A percentile compares a stretch with the other conserved stretches of the same genome.
Conservation (phyloP, 2,888 invertebrate species). For the Cryptocheilus praepositus region DNA sequence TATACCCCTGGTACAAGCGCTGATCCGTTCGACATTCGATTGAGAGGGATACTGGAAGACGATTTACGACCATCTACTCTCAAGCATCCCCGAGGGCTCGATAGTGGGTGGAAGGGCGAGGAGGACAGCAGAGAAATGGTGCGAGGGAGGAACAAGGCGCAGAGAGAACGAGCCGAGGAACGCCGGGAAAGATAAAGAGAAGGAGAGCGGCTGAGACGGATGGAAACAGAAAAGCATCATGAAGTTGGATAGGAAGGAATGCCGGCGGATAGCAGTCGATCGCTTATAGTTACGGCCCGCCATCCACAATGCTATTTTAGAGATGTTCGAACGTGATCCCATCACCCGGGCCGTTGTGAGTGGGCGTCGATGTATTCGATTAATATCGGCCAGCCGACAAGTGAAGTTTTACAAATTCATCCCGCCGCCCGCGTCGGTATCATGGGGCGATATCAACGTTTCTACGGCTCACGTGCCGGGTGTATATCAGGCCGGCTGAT, state of each 20-base stretch:
- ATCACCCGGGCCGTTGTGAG: neutral
- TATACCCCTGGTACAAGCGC: slow-evolving; percentile 45
- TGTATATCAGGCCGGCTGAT: no score
- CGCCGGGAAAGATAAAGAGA: slow-evolving; percentile 14
- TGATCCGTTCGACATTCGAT: slow-evolving; percentile 50
- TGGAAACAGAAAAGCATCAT: neutral
- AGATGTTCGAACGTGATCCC: slow-evolving; percentile 14
- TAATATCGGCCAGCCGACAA: slow-evolving; percentile 1
- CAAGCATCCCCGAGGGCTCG: slow-evolving; percentile 18
- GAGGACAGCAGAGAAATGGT: neutral
- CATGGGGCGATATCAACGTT: no score
- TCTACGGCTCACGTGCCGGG: no score
- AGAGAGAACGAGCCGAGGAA: slow-evolving; percentile 2
- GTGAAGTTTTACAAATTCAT: slow-evolving; percentile 1
- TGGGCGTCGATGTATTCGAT: slow-evolving; percentile 7
- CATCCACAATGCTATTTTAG: slow-evolving; percentile 17
- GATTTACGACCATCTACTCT: slow-evolving; percentile 48
- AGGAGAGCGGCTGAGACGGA: slow-evolving; percentile 9
- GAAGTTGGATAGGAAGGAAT: neutral
- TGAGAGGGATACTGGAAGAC: slow-evolving; percentile 43
- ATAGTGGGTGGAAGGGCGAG: slow-evolving; percentile 8
- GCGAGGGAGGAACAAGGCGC: neutral
- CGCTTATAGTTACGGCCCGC: slow-evolving; percentile 23
- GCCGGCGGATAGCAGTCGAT: slow-evolving; percentile 10
- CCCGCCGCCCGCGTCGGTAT: neutral